Conservation (phyloP, 2,888 invertebrate genomes). For the Hirtodrosophila duncani region DNA sequence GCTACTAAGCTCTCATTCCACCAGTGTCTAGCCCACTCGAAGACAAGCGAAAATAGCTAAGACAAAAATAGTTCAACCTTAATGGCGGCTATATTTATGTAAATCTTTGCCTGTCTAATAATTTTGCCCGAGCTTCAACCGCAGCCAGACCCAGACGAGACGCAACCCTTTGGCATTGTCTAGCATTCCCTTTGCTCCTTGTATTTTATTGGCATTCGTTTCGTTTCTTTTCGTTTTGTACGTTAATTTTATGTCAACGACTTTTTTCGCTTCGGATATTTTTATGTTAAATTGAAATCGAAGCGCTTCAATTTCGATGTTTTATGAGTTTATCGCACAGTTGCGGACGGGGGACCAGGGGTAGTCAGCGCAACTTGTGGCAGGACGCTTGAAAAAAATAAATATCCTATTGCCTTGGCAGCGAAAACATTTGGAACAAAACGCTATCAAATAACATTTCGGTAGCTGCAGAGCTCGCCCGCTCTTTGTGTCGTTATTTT, state of each 20-base stretch:
- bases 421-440: constrained; percentile 69
- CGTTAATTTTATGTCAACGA: constrained; percentile 73
- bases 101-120: constrained; percentile 37
- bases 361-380: constrained; percentile 69
- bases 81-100: constrained; percentile 33
- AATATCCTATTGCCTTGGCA: constrained; percentile 68
- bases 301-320: constrained; percentile 69
- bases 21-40: background rate
- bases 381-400: constrained; percentile 47
- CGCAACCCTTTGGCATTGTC: constrained; percentile 5
- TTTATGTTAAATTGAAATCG: constrained; percentile 69
- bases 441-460: constrained; percentile 68
- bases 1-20: constrained; percentile 1
- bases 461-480: constrained; percentile 9
- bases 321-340: constrained; percentile 66
- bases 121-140: too few relatives aligned
- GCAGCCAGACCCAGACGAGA: too few relatives aligned
- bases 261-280: constrained; percentile 53
- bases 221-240: constrained; percentile 23
- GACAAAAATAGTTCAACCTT: constrained; percentile 21
- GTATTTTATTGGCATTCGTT: constrained; percentile 59
- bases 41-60: constrained; percentile 18
- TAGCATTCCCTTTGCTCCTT: constrained; percentile 24
- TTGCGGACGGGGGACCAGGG: constrained; percentile 19
- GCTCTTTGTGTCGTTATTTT: constrained; percentile 65